These are phyloP conservation scores for Drosophila nebulosa DNA, from an alignment of 1,140 invertebrate genomes.

Conservation along the genomic window DNA sequence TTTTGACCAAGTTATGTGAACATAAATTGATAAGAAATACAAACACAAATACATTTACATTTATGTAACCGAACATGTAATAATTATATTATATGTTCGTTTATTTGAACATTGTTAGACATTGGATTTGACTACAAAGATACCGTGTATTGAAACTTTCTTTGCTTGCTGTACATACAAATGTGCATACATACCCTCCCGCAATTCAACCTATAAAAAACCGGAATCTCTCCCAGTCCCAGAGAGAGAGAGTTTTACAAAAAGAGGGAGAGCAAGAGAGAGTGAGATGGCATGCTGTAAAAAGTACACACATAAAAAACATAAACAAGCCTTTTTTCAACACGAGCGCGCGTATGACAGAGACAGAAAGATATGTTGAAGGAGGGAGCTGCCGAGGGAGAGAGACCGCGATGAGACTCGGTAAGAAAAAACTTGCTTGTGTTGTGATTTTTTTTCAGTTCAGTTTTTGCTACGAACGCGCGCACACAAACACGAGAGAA, in stretches of 20 bases:
- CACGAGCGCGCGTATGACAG: conserved; percentile 22
- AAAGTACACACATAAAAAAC: conserved; percentile 69
- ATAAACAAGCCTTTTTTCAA: conserved; percentile 71
- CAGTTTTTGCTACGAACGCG: conserved; percentile 44
- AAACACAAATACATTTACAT: no score
- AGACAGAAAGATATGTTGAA: not conserved
- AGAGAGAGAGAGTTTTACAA: no score
- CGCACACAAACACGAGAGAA: not conserved
- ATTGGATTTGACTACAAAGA: no score
- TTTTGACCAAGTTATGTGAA: no score
- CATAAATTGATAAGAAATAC: no score
- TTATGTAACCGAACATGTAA: no score
- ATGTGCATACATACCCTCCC: conserved; percentile 4
- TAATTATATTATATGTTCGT: no score
- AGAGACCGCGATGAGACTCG: conserved; percentile 10
- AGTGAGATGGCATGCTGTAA: conserved; percentile 17
- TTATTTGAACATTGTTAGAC: no score
- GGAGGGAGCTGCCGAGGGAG: conserved; percentile 16
- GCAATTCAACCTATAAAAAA: conserved; percentile 2
- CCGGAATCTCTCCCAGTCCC: conserved; percentile 42
- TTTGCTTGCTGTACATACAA: not conserved
- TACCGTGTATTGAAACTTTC: not conserved
- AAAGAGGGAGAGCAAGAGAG: conserved; percentile 32
- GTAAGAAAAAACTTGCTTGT: conserved; percentile 55
- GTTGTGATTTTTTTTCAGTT: conserved; percentile 68